Percentiles rank a stretch among this genome's conserved stretches.
phyloP scores from a whole-genome alignment of 2,113 vertebrate species.

The Brachyistius frenatus region DNA sequence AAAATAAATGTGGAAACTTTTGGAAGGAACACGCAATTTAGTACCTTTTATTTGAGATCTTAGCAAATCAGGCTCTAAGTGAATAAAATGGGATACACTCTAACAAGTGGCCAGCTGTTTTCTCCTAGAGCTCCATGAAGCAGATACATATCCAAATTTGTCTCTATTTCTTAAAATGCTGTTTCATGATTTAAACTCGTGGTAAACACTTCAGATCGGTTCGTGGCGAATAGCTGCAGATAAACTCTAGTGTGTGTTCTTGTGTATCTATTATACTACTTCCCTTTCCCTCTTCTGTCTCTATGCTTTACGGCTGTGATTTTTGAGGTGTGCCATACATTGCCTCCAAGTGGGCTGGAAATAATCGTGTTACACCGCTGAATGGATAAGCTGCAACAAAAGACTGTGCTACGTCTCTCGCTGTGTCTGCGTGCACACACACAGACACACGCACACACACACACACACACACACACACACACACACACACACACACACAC shows the following conservation, averaged over 20 bases:
- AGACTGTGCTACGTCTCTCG: conserved; percentile 57
- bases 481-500: conserved; percentile 18
- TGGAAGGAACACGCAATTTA: too few species aligned
- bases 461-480: conserved; percentile 20
- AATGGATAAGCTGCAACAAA: conserved; percentile 78
- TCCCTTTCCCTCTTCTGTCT: neutral
- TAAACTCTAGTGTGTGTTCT: neutral
- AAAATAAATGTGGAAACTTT: too few species aligned
- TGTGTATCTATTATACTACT: neutral
- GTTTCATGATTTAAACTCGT: too few species aligned
- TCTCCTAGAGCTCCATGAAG: too few species aligned
- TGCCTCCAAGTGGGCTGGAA: conserved; percentile 82
- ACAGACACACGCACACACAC: neutral
- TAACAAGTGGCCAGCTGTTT: too few species aligned
- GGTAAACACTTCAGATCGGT: neutral
- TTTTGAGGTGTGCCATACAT: conserved; percentile 65
- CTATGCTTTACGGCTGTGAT: conserved; percentile 11
- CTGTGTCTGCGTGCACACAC: neutral
- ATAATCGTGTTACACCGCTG: conserved; percentile 81
- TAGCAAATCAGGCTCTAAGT: too few species aligned
- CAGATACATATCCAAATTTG: too few species aligned
- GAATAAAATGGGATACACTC: too few species aligned
- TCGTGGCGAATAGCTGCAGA: neutral
- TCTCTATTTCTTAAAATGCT: too few species aligned
- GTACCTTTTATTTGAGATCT: too few species aligned